Evolutionary conservation across 1,140 invertebrate species (phyloP), one percentile per base, ranked within the genome.

Genomic region (Drosophila ananassae): DNA sequence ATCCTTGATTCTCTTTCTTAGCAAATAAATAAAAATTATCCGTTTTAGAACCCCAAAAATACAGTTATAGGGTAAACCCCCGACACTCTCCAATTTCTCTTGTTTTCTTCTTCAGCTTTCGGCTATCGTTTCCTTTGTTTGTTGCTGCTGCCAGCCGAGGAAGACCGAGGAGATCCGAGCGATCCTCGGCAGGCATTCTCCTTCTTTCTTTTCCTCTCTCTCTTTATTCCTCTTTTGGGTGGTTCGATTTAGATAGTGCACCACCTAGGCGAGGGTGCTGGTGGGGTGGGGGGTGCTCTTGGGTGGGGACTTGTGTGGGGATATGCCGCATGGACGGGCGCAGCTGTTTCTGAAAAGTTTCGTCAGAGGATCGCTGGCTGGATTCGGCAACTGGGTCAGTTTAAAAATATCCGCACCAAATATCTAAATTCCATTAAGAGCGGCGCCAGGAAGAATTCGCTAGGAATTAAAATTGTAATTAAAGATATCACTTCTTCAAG

Each of bases 361-460:
- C 63, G 69, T 72, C 67, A 69, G 82, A 82, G 83, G 82, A 89
- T 82, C 41, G 41, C 58, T 62, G 53, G 60, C 71, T 79, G 61
- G 73, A 82, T 48, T 54, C 50, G 24, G 44, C 73, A 85, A 82
- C 68, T 89, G 71, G 82, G 82, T 85, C 82, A 85, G 55, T 78
- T 85, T 85, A 85, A 72, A 85, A 85, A 85, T 85, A 85, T 55
- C 63, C 78, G 60, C 54, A 37, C 37, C 72, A 41, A 54, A 59
- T 59, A 75, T 87, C 74, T 74, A 74, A 77, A 74, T 71, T 75
- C 53, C 60, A 63, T 74, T 67, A 57, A 39, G 2, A n/a, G 34
- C 44, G 77, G 44, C 52, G 77, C 77, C 79, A 85, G 81, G 81
- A 85, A 67, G 68, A 51, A 3, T 9, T 7, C 24, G 13, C 34